Evolutionary conservation across 2,113 vertebrate species (phyloP), one percentile per base, ranked within the genome.

Genomic region (Bubalus kerabau): DNA sequence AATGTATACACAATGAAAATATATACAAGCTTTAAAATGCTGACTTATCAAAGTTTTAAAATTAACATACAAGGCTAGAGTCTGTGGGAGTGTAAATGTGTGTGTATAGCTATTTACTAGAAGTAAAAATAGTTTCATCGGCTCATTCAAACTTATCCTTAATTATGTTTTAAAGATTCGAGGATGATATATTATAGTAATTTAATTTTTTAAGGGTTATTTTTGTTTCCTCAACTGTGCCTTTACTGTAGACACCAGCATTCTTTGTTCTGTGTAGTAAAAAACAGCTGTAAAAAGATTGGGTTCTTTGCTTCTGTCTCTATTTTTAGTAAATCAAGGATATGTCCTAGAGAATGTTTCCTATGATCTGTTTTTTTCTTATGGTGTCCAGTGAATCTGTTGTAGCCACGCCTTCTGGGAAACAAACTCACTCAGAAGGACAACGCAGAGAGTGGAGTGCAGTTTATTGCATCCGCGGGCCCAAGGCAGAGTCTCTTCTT

Each of bases 311-410:
- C 67, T 95, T 96, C 43, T 28, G 16, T 3, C 12, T 15, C 80
- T 90, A 15, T 81, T 91, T 97, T 97, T 67, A 88, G 71, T 54
- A 89, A 93, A 80, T 96, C 91, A 60, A 87, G 89, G 83, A 60
- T 30, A 52, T 52, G 50, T 96, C 92, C 95, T 93, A 83, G 30
- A 94, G 94, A 97, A 76, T 43, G 48, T 81, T 93, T 87, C 74
- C 14, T 88, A 36, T 85, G 26, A 57, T 24, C 46, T 54, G 17
- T 36, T 6, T 26, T 92, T 48, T 13, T 2, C 71, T 90, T 64
- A 76, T 71, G 95, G 71, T 36, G 19, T n/a, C 76, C 46, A 96
- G 21, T 86, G 15, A 76, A 86, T 36, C 50, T 62, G 59, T 28
- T 60, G 59, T 60, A 60, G 6, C 28, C 28, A 60, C 6, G 1